Evolutionary conservation across 2,888 invertebrate species (phyloP).

Genomic region (Sphecodes monilicornis): DNA sequence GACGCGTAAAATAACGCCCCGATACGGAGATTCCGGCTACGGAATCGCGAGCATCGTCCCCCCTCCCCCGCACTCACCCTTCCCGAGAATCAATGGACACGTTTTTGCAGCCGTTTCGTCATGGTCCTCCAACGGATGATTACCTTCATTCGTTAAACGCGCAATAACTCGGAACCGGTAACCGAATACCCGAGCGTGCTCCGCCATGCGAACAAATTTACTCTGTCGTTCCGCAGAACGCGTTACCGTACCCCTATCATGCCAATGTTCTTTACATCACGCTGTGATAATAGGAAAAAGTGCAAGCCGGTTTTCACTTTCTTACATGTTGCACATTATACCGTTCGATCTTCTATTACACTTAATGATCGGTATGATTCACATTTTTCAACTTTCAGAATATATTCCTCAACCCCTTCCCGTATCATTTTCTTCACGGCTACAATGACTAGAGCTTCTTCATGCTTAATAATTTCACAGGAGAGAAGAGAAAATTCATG

Average conservation of each 20-base stretch:
- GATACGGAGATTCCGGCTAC: conserved; percentile 18
- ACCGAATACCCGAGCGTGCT: conserved; percentile 34
- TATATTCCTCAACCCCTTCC: neutral
- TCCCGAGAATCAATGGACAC: neutral
- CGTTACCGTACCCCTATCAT: neutral
- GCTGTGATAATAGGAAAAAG: neutral
- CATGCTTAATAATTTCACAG: neutral
- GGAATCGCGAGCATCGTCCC: conserved; percentile 22
- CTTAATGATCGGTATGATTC: neutral
- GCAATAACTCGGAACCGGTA: conserved; percentile 7
- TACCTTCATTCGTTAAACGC: conserved; percentile 16
- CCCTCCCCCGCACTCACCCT: neutral
- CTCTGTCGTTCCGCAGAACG: neutral
- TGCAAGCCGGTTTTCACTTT: neutral
- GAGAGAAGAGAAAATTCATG: neutral
- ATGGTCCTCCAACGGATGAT: conserved; percentile 12
- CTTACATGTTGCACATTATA: neutral
- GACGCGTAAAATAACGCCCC: conserved; percentile 40
- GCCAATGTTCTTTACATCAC: neutral
- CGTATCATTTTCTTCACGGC: neutral
- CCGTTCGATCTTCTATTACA: neutral
- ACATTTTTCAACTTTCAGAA: neutral
- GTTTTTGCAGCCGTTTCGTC: conserved; percentile 31
- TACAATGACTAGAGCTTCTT: neutral
- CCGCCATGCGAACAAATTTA: conserved; percentile 14